A percentile compares a stretch with the other conserved stretches of the same genome.
phyloP scores from a whole-genome alignment of 2,113 vertebrate species.

The rabbit (Oryctolagus cuniculus) region mOryCun1.1 NC_091442.1:60595501-60596000 shows the following conservation, averaged over 20 bases:
- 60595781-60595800: background rate
- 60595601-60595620: background rate
- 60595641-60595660: background rate
- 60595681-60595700: background rate
- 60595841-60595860: too few relatives aligned
- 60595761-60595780: background rate
- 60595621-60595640: background rate
- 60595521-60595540: background rate
- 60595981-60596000: too few relatives aligned
- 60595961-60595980: too few relatives aligned
- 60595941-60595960: too few relatives aligned
- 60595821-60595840: too few relatives aligned
- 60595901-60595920: too few relatives aligned
- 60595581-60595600: background rate
- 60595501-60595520: background rate
- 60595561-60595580: background rate
- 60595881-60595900: too few relatives aligned
- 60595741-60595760: background rate
- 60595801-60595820: background rate
- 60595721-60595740: background rate
- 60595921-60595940: too few relatives aligned
- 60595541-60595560: background rate
- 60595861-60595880: too few relatives aligned
- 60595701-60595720: background rate
- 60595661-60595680: background rate